A percentile compares a stretch with the other conserved stretches of the same genome.
phyloP scores from a whole-genome alignment of 1,140 invertebrate genomes.

The Cotesia vestalis region DNA sequence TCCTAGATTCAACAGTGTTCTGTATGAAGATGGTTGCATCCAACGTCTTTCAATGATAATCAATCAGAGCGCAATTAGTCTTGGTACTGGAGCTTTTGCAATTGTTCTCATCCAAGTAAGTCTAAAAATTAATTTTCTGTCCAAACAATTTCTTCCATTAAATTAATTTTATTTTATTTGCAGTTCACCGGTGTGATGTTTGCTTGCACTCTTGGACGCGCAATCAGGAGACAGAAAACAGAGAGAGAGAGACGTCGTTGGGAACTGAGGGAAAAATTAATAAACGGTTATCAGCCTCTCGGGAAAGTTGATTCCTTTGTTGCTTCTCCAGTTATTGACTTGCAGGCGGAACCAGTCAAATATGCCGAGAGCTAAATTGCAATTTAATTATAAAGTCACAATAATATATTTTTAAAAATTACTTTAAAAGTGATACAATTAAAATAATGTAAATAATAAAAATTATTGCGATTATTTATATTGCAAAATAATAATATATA shows the following conservation, averaged over 20 bases:
- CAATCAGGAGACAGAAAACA: conserved; percentile 81
- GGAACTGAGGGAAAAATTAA: conserved; percentile 71
- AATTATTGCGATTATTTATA: no score
- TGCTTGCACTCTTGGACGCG: conserved; percentile 83
- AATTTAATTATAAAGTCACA: not conserved
- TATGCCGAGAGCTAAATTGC: not conserved
- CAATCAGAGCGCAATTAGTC: conserved; percentile 76
- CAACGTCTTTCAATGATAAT: conserved; percentile 72
- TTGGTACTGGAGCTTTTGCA: conserved; percentile 82
- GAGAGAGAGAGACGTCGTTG: conserved; percentile 74
- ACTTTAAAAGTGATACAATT: no score
- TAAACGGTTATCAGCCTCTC: conserved; percentile 60
- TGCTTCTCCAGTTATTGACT: conserved; percentile 57
- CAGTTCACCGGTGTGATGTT: conserved; percentile 87
- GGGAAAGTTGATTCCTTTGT: conserved; percentile 58
- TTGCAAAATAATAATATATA: no score
- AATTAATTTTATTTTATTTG: conserved; percentile 35
- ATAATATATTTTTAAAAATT: no score
- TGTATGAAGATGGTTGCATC: conserved; percentile 74
- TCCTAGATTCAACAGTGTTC: conserved; percentile 51
- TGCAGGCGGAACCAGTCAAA: conserved; percentile 51
- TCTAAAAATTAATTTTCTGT: conserved; percentile 30
- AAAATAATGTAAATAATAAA: no score
- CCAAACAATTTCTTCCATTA: not conserved
- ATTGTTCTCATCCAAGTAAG: conserved; percentile 81